These are phyloP conservation scores for Otus scops DNA, from an alignment of 2,797 vertebrate species.

Conservation along the genomic window DNA sequence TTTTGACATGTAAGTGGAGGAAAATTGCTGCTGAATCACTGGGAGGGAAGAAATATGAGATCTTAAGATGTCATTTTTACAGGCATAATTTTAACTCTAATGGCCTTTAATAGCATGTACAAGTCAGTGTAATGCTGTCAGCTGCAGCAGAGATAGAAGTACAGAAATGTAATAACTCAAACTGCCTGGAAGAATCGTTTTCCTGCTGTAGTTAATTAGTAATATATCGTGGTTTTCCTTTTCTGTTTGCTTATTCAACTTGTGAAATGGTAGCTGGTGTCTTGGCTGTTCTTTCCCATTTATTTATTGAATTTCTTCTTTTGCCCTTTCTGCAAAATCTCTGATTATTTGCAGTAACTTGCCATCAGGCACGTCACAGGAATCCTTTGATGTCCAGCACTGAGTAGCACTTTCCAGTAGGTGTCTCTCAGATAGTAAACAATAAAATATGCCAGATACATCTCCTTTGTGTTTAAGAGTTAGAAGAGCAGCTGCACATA, in stretches of 20 bases:
- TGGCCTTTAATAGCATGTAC: slow-evolving; percentile 41
- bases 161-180: slow-evolving; percentile 11
- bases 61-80: slow-evolving; percentile 43
- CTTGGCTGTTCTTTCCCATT: neutral
- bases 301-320: neutral
- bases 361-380: neutral
- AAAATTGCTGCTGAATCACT: slow-evolving; percentile 50
- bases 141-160: slow-evolving; percentile 12
- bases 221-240: neutral
- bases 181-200: slow-evolving; percentile 16
- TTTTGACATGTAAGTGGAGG: slow-evolving; percentile 30
- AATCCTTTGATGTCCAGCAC: neutral
- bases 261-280: neutral
- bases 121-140: slow-evolving; percentile 41
- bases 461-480: neutral
- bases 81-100: slow-evolving; percentile 59
- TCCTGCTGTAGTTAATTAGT: slow-evolving; percentile 35
- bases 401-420: neutral
- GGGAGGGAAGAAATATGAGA: slow-evolving; percentile 28
- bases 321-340: neutral
- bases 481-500: neutral
- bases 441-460: neutral
- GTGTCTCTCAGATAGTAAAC: neutral
- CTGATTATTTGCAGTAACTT: neutral
- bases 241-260: slow-evolving; percentile 10